Evolutionary conservation across 2,113 vertebrate genomes (phyloP).

Genomic region (Phyllostomus discolor): DNA sequence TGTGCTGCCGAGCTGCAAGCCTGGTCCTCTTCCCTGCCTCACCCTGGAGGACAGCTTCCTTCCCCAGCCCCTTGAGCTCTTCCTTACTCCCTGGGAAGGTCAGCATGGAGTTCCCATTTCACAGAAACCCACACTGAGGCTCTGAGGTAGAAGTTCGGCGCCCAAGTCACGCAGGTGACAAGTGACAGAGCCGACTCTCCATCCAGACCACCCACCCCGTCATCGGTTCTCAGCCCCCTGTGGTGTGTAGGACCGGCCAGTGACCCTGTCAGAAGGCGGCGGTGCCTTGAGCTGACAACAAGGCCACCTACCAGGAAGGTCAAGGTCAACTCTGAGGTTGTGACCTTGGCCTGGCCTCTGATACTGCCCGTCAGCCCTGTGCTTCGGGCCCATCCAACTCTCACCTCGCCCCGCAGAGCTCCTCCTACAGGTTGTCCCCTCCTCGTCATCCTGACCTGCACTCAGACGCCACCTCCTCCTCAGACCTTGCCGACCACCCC

Average conservation of each 20-base stretch:
- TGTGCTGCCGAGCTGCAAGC: neutral
- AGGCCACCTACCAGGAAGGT: neutral
- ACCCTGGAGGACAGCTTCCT: fast-evolving
- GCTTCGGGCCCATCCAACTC: neutral
- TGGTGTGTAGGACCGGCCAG: neutral
- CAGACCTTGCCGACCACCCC: neutral
- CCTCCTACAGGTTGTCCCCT: neutral
- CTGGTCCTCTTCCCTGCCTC: neutral
- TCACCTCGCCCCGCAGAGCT: fast-evolving
- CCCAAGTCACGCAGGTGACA: neutral
- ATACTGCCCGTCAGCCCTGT: no score
- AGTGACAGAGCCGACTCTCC: neutral
- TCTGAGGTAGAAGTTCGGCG: neutral
- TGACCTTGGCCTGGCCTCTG: neutral
- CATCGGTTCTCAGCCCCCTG: neutral
- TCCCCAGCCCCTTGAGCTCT: no score
- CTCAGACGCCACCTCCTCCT: neutral
- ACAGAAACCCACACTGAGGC: neutral
- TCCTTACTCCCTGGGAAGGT: neutral
- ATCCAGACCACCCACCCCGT: neutral
- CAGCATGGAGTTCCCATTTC: neutral
- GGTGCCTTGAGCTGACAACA: no score
- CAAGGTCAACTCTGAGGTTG: neutral
- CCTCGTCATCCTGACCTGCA: neutral
- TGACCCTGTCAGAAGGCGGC: neutral